phyloP scores from a whole-genome alignment of 2,113 vertebrate genomes.

The Ceuthmochares aereus region DNA sequence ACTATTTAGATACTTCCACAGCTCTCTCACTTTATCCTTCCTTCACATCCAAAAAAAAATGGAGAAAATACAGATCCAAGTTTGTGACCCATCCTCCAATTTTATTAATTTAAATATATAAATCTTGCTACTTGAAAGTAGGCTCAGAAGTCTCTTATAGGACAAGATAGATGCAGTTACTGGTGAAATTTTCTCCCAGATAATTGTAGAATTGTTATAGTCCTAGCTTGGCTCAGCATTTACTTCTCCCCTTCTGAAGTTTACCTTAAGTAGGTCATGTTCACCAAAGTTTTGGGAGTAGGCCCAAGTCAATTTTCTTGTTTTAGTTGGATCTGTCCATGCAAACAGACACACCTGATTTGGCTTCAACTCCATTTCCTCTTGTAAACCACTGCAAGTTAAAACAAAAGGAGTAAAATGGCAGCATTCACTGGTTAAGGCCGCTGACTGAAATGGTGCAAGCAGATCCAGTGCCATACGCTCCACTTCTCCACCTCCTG shows the following conservation, averaged over 20 bases:
- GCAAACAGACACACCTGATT: conserved; percentile 85
- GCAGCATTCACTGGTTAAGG: not conserved
- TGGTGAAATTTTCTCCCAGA: not conserved
- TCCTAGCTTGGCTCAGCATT: not conserved
- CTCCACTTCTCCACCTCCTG: not conserved
- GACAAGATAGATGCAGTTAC: not conserved
- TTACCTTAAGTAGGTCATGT: conserved; percentile 90
- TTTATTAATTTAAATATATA: not conserved
- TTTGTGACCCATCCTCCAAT: not conserved
- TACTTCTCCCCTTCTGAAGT: not conserved
- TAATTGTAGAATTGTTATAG: not conserved
- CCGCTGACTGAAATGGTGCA: not conserved
- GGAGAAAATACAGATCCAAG: not conserved
- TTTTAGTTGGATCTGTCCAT: conserved; percentile 89
- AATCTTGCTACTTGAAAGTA: not conserved
- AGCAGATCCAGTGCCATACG: fast-evolving
- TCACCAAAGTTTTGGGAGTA: conserved; percentile 83
- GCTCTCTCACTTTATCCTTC: not conserved
- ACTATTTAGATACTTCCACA: not conserved
- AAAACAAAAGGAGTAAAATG: not conserved
- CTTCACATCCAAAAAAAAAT: not conserved
- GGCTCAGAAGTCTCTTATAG: not conserved
- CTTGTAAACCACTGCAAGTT: conserved; percentile 76
- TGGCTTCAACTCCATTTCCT: conserved; percentile 78
- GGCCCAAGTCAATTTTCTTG: conserved; percentile 84